Conservation (phyloP, 1,140 invertebrate genomes). For the Telenomus remus region DNA sequence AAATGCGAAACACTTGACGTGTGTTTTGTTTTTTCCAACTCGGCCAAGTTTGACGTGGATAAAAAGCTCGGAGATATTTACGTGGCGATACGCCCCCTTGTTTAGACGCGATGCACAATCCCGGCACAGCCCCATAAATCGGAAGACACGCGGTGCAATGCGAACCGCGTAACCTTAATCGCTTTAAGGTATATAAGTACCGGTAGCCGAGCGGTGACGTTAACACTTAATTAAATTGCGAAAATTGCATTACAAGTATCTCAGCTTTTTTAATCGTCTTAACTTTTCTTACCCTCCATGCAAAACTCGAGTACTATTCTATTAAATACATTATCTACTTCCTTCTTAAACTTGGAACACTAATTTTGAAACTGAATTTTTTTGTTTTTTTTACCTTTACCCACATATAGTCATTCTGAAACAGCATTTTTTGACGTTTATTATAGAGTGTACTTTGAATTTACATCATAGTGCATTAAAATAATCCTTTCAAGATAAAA, state of each 20-base stretch:
- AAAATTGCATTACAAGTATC: conserved; percentile 59
- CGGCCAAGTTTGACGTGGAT: not conserved
- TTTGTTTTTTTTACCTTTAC: no score
- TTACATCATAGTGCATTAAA: no score
- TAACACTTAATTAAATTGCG: conserved; percentile 57
- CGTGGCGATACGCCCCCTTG: conserved; percentile 49
- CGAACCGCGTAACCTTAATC: conserved; percentile 50
- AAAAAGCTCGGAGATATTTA: conserved; percentile 33
- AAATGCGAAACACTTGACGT: not conserved
- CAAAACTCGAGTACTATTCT: no score
- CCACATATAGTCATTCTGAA: no score
- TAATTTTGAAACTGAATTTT: no score
- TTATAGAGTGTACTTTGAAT: no score
- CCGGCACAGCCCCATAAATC: conserved; percentile 32
- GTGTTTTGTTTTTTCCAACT: not conserved
- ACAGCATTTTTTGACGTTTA: no score
- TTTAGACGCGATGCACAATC: conserved; percentile 39
- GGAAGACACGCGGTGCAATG: conserved; percentile 39
- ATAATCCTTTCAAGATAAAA: no score
- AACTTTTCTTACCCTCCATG: conserved; percentile 13
- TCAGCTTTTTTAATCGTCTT: conserved; percentile 56
- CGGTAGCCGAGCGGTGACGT: conserved; percentile 45
- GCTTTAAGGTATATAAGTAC: conserved; percentile 50
- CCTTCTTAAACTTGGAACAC: no score
- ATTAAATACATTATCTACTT: no score